phyloP scores from a whole-genome alignment of 2,113 vertebrate genomes.

The Propithecus coquereli region DNA sequence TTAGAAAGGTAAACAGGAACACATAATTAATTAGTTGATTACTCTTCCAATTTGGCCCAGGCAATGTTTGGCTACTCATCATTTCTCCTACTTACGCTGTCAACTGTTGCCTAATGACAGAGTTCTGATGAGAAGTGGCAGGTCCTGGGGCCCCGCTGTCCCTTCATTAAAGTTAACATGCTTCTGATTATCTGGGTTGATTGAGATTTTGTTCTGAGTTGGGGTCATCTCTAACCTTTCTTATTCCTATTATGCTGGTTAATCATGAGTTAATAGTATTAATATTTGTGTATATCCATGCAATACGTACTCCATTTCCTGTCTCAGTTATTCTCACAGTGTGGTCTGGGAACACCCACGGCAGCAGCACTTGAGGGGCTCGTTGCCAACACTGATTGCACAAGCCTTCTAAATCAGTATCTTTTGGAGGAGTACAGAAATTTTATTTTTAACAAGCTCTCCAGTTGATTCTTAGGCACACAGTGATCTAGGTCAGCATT shows the following conservation, averaged over 20 bases:
- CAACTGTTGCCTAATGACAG: background rate
- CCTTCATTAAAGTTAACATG: background rate
- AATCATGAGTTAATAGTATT: background rate
- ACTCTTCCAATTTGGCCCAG: background rate
- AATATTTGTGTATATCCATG: background rate
- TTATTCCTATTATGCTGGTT: background rate
- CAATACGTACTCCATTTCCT: background rate
- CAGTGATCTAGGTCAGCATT: background rate
- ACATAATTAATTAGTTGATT: background rate
- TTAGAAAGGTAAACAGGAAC: background rate
- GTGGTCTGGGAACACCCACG: background rate
- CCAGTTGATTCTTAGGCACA: background rate
- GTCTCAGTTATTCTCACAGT: background rate
- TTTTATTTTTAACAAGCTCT: background rate
- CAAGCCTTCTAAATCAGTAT: background rate
- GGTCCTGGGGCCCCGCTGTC: background rate
- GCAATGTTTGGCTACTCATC: fast-evolving
- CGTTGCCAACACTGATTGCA: background rate
- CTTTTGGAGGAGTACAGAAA: background rate
- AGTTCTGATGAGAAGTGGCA: background rate
- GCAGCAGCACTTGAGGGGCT: background rate
- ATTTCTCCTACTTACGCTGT: background rate
- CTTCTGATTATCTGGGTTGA: background rate
- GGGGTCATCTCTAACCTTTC: background rate
- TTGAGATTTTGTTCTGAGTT: background rate